Conservation (phyloP, 2,888 invertebrate species). For the Teinopalpus imperialis region DNA sequence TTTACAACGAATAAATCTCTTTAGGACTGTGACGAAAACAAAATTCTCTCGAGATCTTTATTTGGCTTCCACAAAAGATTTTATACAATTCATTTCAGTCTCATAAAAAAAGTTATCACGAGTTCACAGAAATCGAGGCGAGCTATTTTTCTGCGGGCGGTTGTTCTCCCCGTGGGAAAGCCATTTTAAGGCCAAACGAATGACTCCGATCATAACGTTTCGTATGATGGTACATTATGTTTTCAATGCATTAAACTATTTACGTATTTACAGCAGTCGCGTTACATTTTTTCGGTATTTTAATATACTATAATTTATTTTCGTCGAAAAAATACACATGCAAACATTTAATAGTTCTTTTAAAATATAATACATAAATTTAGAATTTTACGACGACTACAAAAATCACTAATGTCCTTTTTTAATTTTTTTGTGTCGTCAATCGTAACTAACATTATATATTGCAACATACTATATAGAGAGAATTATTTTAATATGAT, state of each 20-base stretch:
- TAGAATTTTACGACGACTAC: slow-evolving; percentile 6
- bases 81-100: slow-evolving; percentile 75
- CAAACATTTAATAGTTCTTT: neutral
- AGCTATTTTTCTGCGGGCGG: slow-evolving; percentile 70
- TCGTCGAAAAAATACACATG: neutral
- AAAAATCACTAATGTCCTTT: slow-evolving; percentile 1
- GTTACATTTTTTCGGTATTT: neutral
- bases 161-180: slow-evolving; percentile 63
- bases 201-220: slow-evolving; percentile 41
- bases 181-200: slow-evolving; percentile 51
- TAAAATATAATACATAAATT: too few species aligned
- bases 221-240: slow-evolving; percentile 21
- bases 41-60: slow-evolving; percentile 66
- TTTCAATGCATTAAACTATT: neutral
- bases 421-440: neutral
- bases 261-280: neutral
- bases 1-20: slow-evolving; percentile 63
- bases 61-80: slow-evolving; percentile 72
- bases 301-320: neutral
- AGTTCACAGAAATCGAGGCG: slow-evolving; percentile 68
- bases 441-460: too few species aligned
- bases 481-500: too few species aligned
- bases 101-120: slow-evolving; percentile 76
- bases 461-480: too few species aligned
- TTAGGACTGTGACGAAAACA: slow-evolving; percentile 60